A percentile compares a stretch with the other conserved stretches of the same genome.
Conservation (phyloP, 2,113 vertebrate genomes). For the Nibea albiflora region DNA sequence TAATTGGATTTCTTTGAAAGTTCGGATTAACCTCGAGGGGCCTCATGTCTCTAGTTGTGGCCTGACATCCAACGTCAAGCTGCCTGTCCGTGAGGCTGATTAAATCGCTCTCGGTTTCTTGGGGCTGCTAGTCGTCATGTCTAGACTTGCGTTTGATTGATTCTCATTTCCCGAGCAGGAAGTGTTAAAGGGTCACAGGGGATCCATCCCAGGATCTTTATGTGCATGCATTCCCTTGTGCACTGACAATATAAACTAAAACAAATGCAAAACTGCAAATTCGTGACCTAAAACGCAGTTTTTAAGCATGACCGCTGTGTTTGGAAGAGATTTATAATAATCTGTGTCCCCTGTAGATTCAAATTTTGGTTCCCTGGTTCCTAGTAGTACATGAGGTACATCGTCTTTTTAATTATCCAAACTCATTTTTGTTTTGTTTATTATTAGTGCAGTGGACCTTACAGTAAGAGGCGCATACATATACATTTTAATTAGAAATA, state of each 20-base stretch:
- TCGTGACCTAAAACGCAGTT: neutral
- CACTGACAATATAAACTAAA: neutral
- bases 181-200: slow-evolving; percentile 19
- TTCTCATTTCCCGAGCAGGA: slow-evolving; percentile 37
- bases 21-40: slow-evolving; percentile 71
- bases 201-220: neutral
- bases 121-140: slow-evolving; percentile 54
- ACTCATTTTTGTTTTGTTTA: neutral
- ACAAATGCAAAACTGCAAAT: neutral
- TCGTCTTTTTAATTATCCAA: neutral
- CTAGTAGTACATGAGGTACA: neutral
- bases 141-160: slow-evolving; percentile 53
- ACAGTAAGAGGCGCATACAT: neutral
- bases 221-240: neutral
- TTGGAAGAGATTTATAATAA: no score
- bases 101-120: slow-evolving; percentile 57
- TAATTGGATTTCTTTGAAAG: slow-evolving; percentile 80
- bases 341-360: neutral
- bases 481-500: slow-evolving; percentile 10
- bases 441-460: neutral
- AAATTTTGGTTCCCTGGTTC: neutral
- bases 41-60: slow-evolving; percentile 41
- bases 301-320: neutral
- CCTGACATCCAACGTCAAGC: slow-evolving; percentile 57
- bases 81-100: slow-evolving; percentile 50